These are phyloP conservation scores for Zootermopsis nevadensis DNA, from an alignment of 2,888 invertebrate species.

Conservation along the genomic window DNA sequence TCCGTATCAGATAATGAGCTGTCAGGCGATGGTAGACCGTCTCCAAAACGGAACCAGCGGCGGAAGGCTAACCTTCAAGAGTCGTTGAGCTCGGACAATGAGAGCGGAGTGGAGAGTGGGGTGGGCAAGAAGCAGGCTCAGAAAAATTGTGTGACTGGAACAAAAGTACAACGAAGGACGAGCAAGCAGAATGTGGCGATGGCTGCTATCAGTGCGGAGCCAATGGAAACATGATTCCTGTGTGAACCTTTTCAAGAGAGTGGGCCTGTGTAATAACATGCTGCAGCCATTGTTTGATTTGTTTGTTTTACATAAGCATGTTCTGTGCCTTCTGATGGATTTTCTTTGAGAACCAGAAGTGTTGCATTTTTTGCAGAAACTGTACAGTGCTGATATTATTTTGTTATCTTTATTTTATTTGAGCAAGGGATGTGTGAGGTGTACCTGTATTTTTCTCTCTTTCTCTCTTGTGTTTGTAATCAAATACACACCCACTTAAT, in stretches of 20 bases:
- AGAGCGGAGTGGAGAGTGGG: slow-evolving; percentile 60
- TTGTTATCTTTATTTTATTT: no score
- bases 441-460: no score
- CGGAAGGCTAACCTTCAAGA: slow-evolving; percentile 60
- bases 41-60: slow-evolving; percentile 66
- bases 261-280: neutral
- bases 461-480: no score
- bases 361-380: no score
- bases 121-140: neutral
- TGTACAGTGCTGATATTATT: no score
- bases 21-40: slow-evolving; percentile 61
- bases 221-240: slow-evolving; percentile 8
- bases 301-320: no score
- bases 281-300: no score
- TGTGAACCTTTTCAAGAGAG: neutral
- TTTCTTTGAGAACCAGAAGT: no score
- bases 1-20: slow-evolving; percentile 67
- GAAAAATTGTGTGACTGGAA: neutral
- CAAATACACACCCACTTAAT: no score
- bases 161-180: slow-evolving; percentile 27
- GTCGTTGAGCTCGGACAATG: slow-evolving; percentile 62
- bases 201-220: neutral
- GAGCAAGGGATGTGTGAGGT: no score
- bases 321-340: no score
- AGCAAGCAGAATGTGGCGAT: neutral